Percentiles rank a stretch among this genome's conserved stretches.
Evolutionary conservation across 2,797 vertebrate genomes (phyloP).

Genomic region (Melanotaenia trifasciata): DNA sequence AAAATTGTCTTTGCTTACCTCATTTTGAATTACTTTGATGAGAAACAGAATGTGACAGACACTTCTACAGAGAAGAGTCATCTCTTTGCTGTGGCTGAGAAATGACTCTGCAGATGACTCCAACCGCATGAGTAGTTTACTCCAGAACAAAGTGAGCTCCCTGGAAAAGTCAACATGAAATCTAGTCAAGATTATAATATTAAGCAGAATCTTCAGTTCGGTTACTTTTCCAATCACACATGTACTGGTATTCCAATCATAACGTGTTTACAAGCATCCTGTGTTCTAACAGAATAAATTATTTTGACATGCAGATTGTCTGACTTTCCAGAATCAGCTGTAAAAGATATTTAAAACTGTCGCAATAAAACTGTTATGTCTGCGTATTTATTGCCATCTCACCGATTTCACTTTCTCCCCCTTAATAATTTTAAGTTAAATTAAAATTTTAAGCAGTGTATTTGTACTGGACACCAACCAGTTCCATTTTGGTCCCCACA

Average conservation of each 20-base stretch:
- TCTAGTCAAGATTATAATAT: slow-evolving; percentile 16
- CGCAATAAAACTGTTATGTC: not conserved
- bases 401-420: not conserved
- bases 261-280: not conserved
- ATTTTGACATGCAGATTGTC: not conserved
- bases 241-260: not conserved
- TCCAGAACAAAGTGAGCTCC: slow-evolving; percentile 99
- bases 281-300: not conserved
- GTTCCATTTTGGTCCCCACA: too few relatives aligned
- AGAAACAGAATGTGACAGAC: slow-evolving; percentile 99
- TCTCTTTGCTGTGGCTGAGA: slow-evolving; percentile 93
- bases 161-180: slow-evolving; percentile 75
- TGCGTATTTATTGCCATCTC: not conserved
- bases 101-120: slow-evolving; percentile 93
- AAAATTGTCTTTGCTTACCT: slow-evolving; percentile 86
- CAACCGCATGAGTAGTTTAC: slow-evolving; percentile 96
- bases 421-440: not conserved
- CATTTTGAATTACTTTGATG: slow-evolving; percentile 99
- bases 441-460: too few relatives aligned
- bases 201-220: not conserved
- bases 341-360: not conserved
- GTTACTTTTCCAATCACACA: not conserved
- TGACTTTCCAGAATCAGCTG: not conserved
- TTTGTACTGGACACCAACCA: too few relatives aligned
- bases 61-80: slow-evolving; percentile 95